phyloP scores from a whole-genome alignment of 2,888 invertebrate genomes.

The Gibbula magus region DNA sequence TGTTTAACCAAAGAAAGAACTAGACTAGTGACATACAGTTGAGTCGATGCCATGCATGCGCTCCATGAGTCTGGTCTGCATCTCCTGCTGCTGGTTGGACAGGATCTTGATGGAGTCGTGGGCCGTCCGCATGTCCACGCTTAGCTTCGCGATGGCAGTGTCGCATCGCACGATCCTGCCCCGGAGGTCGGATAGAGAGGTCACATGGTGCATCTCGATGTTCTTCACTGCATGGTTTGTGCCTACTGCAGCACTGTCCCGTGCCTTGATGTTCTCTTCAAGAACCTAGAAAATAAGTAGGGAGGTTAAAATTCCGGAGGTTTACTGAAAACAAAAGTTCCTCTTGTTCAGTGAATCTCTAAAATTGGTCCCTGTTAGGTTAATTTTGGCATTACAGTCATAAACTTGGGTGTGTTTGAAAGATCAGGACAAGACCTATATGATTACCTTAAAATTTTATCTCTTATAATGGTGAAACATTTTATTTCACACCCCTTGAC shows the following conservation, averaged over 20 bases:
- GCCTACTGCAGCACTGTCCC: conserved; percentile 62
- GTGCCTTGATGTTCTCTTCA: conserved; percentile 64
- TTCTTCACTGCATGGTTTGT: conserved; percentile 71
- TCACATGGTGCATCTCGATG: conserved; percentile 73
- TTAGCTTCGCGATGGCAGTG: conserved; percentile 69
- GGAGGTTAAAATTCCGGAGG: too few relatives aligned
- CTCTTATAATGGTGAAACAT: too few relatives aligned
- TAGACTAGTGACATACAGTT: conserved; percentile 53
- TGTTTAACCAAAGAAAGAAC: not conserved
- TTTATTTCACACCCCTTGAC: too few relatives aligned
- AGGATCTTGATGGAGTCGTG: conserved; percentile 66
- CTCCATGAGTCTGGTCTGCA: conserved; percentile 61
- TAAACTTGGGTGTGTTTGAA: too few relatives aligned
- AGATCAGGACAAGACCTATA: too few relatives aligned
- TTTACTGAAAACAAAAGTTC: too few relatives aligned
- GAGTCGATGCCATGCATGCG: conserved; percentile 68
- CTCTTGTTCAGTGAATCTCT: too few relatives aligned
- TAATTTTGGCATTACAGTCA: too few relatives aligned
- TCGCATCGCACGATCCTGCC: conserved; percentile 74
- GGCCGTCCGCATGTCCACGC: conserved; percentile 63
- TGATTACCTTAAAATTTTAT: too few relatives aligned
- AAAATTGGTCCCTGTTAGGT: too few relatives aligned
- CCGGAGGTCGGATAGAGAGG: conserved; percentile 71
- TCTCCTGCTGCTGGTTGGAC: conserved; percentile 60
- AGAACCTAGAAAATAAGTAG: conserved; percentile 52